phyloP scores from a whole-genome alignment of 2,797 vertebrate species.

The Sus cebifrons region DNA sequence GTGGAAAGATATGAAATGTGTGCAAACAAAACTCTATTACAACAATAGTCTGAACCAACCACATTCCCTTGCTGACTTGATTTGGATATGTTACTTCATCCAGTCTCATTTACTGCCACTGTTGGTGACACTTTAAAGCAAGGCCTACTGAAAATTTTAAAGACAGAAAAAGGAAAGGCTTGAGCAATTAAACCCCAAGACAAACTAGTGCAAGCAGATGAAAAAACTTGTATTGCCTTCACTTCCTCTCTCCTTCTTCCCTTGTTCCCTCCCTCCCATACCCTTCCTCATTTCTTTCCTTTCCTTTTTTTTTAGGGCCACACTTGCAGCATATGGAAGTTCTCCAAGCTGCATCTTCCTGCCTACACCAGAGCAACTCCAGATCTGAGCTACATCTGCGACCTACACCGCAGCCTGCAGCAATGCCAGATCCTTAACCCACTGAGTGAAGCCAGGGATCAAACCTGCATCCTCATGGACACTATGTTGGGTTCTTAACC shows the following conservation, averaged over 20 bases:
- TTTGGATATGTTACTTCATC: slow-evolving; percentile 48
- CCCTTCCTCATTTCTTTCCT: too few relatives aligned
- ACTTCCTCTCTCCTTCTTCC: not conserved
- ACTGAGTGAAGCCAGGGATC: too few relatives aligned
- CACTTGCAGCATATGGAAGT: too few relatives aligned
- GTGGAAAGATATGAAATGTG: not conserved
- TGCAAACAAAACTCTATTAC: slow-evolving; percentile 10
- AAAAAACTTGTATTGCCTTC: not conserved
- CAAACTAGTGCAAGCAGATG: not conserved
- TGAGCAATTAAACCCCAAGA: not conserved
- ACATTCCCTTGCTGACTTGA: slow-evolving; percentile 38
- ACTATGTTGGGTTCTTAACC: too few relatives aligned
- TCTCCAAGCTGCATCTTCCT: too few relatives aligned
- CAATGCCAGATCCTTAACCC: too few relatives aligned
- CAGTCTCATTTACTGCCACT: slow-evolving; percentile 24
- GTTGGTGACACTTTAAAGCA: slow-evolving; percentile 59
- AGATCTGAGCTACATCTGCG: too few relatives aligned
- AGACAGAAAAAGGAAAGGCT: not conserved
- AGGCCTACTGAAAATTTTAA: not conserved
- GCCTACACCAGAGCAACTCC: too few relatives aligned
- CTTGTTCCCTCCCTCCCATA: too few relatives aligned
- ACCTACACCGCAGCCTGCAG: too few relatives aligned
- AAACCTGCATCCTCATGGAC: too few relatives aligned
- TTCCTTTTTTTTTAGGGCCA: too few relatives aligned
- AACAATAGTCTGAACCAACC: not conserved